A percentile compares a stretch with the other conserved stretches of the same genome.
Evolutionary conservation across 2,888 invertebrate species (phyloP).

Genomic region (Lasioglossum pauxillum): DNA sequence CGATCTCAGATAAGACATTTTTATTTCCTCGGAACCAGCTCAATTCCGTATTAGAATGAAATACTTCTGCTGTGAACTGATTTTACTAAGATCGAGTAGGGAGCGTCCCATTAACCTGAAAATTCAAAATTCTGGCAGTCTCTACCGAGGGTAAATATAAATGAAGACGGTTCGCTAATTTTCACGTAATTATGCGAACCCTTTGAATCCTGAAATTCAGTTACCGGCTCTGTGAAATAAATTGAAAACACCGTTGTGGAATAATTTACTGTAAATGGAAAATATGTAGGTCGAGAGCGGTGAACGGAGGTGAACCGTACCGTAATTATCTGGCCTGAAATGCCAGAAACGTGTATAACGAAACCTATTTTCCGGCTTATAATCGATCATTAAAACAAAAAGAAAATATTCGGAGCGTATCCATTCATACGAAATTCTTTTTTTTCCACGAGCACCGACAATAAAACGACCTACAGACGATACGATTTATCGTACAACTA

Average conservation of each 20-base stretch:
- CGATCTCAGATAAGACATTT: neutral
- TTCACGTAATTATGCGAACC: neutral
- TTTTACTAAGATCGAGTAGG: slow-evolving; percentile 22
- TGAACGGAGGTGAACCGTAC: neutral
- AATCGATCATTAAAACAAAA: neutral
- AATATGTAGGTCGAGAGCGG: neutral
- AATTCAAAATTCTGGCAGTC: slow-evolving; percentile 25
- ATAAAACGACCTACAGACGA: neutral
- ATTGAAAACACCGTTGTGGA: slow-evolving; percentile 1
- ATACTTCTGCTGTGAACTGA: neutral
- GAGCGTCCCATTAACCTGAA: slow-evolving; percentile 28
- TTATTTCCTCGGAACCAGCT: neutral
- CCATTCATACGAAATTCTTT: neutral
- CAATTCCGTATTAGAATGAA: neutral
- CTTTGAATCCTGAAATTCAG: slow-evolving; percentile 19
- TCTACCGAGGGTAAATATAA: slow-evolving; percentile 8
- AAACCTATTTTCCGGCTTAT: neutral
- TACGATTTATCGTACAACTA: neutral
- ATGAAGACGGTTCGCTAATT: slow-evolving; percentile 12
- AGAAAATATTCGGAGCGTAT: neutral
- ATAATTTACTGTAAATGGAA: slow-evolving; percentile 28
- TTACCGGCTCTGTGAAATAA: slow-evolving; percentile 19
- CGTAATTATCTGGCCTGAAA: slow-evolving; percentile 7
- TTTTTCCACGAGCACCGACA: neutral
- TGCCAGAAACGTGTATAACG: neutral